Evolutionary conservation across 2,888 invertebrate genomes (phyloP).

Genomic region (Druceiella hillmani): DNA sequence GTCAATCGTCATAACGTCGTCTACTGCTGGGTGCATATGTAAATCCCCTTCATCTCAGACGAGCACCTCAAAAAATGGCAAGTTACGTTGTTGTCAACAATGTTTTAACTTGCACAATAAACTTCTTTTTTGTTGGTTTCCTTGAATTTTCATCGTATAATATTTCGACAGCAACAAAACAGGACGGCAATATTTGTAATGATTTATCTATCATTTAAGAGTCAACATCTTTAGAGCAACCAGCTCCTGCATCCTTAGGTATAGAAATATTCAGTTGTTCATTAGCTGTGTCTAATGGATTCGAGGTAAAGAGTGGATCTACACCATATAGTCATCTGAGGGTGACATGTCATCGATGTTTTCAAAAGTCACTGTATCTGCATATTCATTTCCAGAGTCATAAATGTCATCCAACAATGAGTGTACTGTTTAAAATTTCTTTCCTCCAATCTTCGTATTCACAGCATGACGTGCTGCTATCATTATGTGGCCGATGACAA

Average conservation of each 20-base stretch:
- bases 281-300: constrained; percentile 1
- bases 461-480: constrained; percentile 1
- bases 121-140: constrained; percentile 4
- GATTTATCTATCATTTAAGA: constrained; percentile 5
- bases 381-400: too few species aligned
- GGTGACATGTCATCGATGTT: neutral
- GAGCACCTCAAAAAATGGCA: constrained; percentile 1
- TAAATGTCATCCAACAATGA: constrained; percentile 4
- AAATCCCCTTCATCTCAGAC: constrained; percentile 2
- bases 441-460: constrained; percentile 2
- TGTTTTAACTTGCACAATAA: neutral
- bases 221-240: constrained; percentile 6
- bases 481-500: too few species aligned
- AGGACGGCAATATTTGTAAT: neutral
- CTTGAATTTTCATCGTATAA: constrained; percentile 2
- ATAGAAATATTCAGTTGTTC: constrained; percentile 4
- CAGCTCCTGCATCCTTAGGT: constrained; percentile 5
- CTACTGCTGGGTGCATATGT: constrained; percentile 3
- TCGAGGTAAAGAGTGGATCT: constrained; percentile 1
- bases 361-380: constrained; percentile 4
- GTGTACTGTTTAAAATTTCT: constrained; percentile 1
- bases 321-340: constrained; percentile 1
- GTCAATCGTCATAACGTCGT: constrained; percentile 3
- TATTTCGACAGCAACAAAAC: constrained; percentile 3
- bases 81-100: constrained; percentile 2